Percentiles rank a stretch among this genome's conserved stretches.
phyloP scores from a whole-genome alignment of 2,888 invertebrate genomes.

The Parnassius mnemosyne region DNA sequence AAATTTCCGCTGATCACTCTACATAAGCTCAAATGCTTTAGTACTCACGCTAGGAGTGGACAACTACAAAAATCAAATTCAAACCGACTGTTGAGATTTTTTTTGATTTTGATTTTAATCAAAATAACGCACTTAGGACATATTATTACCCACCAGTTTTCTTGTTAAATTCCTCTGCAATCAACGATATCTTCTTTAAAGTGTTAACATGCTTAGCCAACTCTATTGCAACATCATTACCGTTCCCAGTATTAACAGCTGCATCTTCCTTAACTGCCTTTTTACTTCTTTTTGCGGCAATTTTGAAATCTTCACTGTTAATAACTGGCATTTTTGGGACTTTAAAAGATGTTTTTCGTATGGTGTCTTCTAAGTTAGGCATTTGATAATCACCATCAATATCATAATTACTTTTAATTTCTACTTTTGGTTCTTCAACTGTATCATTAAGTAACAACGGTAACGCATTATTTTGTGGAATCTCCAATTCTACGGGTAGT shows the following conservation, averaged over 20 bases:
- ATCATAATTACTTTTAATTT: slow-evolving; percentile 31
- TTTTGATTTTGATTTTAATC: too few relatives aligned
- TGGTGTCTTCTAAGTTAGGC: slow-evolving; percentile 29
- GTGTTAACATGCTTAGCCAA: slow-evolving; percentile 63
- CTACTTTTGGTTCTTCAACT: slow-evolving; percentile 32
- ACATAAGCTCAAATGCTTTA: too few relatives aligned
- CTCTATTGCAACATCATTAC: slow-evolving; percentile 65
- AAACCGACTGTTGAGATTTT: too few relatives aligned
- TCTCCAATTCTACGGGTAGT: slow-evolving; percentile 57
- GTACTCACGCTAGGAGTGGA: too few relatives aligned
- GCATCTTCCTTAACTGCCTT: slow-evolving; percentile 47
- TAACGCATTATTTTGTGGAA: slow-evolving; percentile 55
- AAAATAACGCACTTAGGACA: too few relatives aligned
- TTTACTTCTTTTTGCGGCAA: slow-evolving; percentile 41
- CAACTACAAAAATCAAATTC: too few relatives aligned
- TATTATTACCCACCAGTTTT: slow-evolving; percentile 57
- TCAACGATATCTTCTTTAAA: slow-evolving; percentile 65
- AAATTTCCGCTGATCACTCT: too few relatives aligned
- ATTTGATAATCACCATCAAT: slow-evolving; percentile 31
- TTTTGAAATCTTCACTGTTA: slow-evolving; percentile 59
- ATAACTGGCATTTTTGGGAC: slow-evolving; percentile 70
- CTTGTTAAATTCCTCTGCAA: slow-evolving; percentile 74
- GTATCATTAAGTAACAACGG: slow-evolving; percentile 56
- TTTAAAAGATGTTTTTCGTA: slow-evolving; percentile 41
- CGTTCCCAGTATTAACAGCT: slow-evolving; percentile 55